A percentile compares a stretch with the other conserved stretches of the same genome.
These are phyloP conservation scores for Conger conger DNA, from an alignment of 2,113 vertebrate species.

Conservation along the genomic window DNA sequence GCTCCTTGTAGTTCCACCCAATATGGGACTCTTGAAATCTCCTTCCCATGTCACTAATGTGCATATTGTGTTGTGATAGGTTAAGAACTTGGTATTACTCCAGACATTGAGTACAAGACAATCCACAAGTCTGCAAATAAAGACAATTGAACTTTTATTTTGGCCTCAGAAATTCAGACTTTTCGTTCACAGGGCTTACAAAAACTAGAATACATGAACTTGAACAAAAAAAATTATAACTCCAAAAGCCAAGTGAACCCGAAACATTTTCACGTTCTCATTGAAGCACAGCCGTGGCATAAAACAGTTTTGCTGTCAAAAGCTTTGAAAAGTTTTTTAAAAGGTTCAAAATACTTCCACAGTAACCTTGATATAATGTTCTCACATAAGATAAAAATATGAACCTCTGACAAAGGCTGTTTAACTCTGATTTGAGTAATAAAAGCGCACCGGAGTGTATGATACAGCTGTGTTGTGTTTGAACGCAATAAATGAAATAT, in stretches of 20 bases:
- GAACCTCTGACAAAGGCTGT: not conserved
- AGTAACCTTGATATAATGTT: not conserved
- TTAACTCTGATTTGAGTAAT: not conserved
- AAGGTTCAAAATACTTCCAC: not conserved
- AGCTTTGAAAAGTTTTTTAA: not conserved
- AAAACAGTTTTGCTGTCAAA: not conserved
- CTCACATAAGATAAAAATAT: not conserved
- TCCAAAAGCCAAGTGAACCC: not conserved
- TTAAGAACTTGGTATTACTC: conserved; percentile 57
- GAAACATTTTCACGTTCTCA: not conserved
- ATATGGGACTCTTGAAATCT: too few species aligned
- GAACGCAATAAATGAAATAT: conserved; percentile 44
- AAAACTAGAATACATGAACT: conserved; percentile 20
- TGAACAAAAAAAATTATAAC: not conserved
- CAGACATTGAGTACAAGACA: conserved; percentile 40
- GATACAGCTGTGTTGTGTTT: conserved; percentile 21
- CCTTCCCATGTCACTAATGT: not conserved
- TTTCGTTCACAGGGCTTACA: not conserved
- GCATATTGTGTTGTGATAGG: conserved; percentile 27
- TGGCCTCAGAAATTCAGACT: conserved; percentile 23
- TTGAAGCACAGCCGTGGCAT: not conserved
- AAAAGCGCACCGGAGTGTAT: not conserved
- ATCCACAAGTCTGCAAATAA: conserved; percentile 42
- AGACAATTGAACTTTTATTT: conserved; percentile 48
- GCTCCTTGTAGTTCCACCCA: too few species aligned